Evolutionary conservation across 1,140 invertebrate genomes (phyloP).

Genomic region (Papilio dardanus): DNA sequence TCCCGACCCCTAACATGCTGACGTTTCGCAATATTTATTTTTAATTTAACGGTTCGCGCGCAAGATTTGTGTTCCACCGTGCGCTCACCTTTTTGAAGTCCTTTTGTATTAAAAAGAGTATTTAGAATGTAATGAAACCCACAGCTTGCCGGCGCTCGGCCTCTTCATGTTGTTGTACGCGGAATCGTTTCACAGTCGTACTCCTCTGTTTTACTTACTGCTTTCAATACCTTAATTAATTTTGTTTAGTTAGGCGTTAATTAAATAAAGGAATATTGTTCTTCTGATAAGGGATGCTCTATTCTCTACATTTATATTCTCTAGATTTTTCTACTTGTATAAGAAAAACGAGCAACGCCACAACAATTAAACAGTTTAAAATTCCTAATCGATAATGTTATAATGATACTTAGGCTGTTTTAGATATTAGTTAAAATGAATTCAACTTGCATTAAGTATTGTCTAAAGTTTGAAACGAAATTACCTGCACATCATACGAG

Average conservation of each 20-base stretch:
- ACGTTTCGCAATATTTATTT: slow-evolving; percentile 83
- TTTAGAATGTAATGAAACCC: slow-evolving; percentile 65
- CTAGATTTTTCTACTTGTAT: too few relatives aligned
- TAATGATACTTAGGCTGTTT: too few relatives aligned
- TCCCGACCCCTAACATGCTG: slow-evolving; percentile 79
- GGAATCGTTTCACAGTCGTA: slow-evolving; percentile 32
- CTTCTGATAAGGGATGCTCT: neutral
- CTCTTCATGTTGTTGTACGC: slow-evolving; percentile 41
- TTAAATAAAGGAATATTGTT: neutral
- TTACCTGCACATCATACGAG: too few relatives aligned
- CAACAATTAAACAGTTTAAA: too few relatives aligned
- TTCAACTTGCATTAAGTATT: too few relatives aligned
- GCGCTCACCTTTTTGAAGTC: slow-evolving; percentile 67
- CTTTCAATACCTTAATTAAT: slow-evolving; percentile 4
- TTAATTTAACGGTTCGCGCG: slow-evolving; percentile 79
- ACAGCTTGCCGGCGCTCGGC: slow-evolving; percentile 40
- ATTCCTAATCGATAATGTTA: too few relatives aligned
- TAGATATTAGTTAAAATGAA: too few relatives aligned
- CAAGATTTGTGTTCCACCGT: slow-evolving; percentile 69
- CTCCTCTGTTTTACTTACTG: neutral
- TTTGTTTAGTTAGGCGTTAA: neutral
- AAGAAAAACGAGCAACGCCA: too few relatives aligned
- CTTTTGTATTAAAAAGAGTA: slow-evolving; percentile 69
- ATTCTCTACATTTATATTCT: too few relatives aligned
- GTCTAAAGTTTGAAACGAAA: too few relatives aligned